Percentiles rank a stretch among this genome's conserved stretches.
phyloP scores from a whole-genome alignment of 2,888 invertebrate species.

The Drosophila anomalata region DNA sequence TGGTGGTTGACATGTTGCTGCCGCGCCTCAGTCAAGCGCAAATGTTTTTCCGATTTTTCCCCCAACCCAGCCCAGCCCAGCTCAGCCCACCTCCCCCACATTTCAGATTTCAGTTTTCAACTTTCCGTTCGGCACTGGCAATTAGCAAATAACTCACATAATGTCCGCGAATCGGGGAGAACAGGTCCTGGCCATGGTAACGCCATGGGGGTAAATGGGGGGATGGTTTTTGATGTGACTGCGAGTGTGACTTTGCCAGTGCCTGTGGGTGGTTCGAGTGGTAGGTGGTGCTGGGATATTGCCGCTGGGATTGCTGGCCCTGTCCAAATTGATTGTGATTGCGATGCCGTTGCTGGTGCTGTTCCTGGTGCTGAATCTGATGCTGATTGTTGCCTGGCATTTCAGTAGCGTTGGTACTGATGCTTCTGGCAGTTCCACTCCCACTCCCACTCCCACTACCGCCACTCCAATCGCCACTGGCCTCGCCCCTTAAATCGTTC shows the following conservation, averaged over 20 bases:
- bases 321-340: slow-evolving; percentile 54
- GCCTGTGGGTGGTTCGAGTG: neutral
- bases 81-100: neutral
- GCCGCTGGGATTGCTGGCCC: slow-evolving; percentile 1
- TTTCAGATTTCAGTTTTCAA: neutral
- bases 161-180: slow-evolving; percentile 37
- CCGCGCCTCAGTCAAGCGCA: slow-evolving; percentile 20
- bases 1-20: slow-evolving; percentile 39
- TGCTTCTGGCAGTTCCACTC: neutral
- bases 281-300: slow-evolving; percentile 1
- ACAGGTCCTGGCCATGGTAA: slow-evolving; percentile 40
- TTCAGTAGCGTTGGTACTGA: neutral
- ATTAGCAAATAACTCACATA: slow-evolving; percentile 60
- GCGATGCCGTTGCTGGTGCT: slow-evolving; percentile 22
- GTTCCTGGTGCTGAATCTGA: slow-evolving; percentile 14
- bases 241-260: neutral
- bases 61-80: neutral
- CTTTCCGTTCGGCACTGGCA: slow-evolving; percentile 35
- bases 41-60: slow-evolving; percentile 28
- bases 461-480: slow-evolving; percentile 7
- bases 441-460: slow-evolving; percentile 1
- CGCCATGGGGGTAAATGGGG: slow-evolving; percentile 4
- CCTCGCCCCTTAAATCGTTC: slow-evolving; percentile 17
- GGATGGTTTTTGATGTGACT: neutral
- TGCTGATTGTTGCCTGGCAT: slow-evolving; percentile 21